phyloP scores from a whole-genome alignment of 2,797 vertebrate species.

The Manis crassicaudata region DNA sequence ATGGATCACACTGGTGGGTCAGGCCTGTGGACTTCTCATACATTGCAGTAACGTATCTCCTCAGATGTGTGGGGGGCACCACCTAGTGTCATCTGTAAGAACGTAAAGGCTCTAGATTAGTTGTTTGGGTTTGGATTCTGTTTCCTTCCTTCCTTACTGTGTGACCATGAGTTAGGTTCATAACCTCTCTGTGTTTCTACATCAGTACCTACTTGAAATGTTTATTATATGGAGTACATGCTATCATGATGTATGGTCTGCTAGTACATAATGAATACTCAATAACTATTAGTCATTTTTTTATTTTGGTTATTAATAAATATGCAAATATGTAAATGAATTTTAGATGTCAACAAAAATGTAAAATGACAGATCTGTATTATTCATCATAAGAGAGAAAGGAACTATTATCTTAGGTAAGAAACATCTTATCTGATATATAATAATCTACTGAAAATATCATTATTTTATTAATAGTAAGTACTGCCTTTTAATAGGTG shows the following conservation, averaged over 20 bases:
- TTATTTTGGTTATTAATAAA: not conserved
- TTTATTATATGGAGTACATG: not conserved
- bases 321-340: not conserved
- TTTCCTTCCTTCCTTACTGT: not conserved
- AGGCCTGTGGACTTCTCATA: not conserved
- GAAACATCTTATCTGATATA: not conserved
- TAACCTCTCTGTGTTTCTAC: not conserved
- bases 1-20: no score
- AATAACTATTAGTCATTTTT: not conserved
- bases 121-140: not conserved
- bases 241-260: not conserved
- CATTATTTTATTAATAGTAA: not conserved
- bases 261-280: not conserved
- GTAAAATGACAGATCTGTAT: not conserved
- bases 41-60: not conserved
- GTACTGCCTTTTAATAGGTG: not conserved
- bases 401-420: not conserved
- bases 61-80: not conserved
- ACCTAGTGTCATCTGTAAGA: not conserved
- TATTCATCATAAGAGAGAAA: not conserved
- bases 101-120: not conserved
- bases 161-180: not conserved
- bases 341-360: not conserved
- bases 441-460: conserved; percentile 14
- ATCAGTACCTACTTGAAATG: not conserved